Evolutionary conservation across 2,888 invertebrate genomes (phyloP).

Genomic region (Meghimatium bilineatum): DNA sequence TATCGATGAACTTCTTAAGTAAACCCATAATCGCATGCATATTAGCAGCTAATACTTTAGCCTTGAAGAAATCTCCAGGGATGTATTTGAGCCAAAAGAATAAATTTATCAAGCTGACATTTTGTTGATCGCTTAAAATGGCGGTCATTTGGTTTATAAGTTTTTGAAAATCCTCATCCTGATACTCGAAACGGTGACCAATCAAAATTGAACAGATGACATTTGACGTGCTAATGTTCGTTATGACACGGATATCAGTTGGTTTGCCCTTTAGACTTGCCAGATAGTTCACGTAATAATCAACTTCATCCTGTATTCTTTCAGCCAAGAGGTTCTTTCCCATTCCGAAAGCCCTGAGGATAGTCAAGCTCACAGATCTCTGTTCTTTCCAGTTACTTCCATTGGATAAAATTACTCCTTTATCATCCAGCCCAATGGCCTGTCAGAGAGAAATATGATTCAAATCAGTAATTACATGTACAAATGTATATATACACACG

Average conservation of each 20-base stretch:
- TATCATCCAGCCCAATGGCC: background rate
- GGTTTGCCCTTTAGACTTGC: slow-evolving; percentile 8
- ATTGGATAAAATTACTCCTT: background rate
- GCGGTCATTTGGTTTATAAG: background rate
- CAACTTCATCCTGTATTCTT: slow-evolving; percentile 8
- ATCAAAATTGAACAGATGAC: background rate
- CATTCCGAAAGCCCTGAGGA: slow-evolving; percentile 28
- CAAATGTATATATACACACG: too few species aligned
- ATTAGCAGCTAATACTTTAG: background rate
- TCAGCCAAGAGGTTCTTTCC: slow-evolving; percentile 28
- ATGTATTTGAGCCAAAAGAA: slow-evolving; percentile 2
- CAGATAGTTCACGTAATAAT: background rate
- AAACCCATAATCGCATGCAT: background rate
- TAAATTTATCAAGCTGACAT: background rate
- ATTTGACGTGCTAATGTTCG: background rate
- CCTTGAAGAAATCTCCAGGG: slow-evolving; percentile 21
- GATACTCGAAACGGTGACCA: slow-evolving; percentile 19
- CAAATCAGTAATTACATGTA: too few species aligned
- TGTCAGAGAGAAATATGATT: background rate
- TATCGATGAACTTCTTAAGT: background rate
- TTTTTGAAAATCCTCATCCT: background rate
- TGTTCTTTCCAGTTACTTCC: slow-evolving; percentile 24
- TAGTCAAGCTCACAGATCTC: slow-evolving; percentile 2
- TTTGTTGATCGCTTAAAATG: background rate
- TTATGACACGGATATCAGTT: background rate